Evolutionary conservation across 30 jellyfish, hydroid and myxozoan species (phyloP).

Genomic region (Morbakka virulenta): DNA sequence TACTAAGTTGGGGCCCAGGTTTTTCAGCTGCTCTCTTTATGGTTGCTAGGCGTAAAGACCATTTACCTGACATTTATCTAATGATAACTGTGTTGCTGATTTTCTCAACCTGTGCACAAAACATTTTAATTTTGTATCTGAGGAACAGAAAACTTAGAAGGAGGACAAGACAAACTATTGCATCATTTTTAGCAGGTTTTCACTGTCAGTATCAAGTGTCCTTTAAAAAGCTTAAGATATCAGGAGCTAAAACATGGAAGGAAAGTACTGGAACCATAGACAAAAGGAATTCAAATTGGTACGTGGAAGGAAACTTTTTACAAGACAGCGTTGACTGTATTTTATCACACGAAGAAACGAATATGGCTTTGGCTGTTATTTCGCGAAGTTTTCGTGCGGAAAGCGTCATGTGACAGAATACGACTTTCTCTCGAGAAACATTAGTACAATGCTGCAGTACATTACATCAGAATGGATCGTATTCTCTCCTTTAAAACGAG

Average conservation of each 20-base stretch:
- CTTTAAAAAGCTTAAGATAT: no score
- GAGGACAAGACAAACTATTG: not conserved
- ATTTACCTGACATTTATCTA: not conserved
- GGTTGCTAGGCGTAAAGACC: not conserved
- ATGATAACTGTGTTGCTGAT: not conserved
- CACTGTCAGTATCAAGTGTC: no score
- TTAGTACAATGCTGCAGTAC: no score
- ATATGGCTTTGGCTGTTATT: not conserved
- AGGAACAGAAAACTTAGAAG: not conserved
- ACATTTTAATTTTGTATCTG: not conserved
- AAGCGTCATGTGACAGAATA: not conserved
- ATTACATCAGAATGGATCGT: no score
- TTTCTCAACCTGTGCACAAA: not conserved
- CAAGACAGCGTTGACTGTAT: not conserved
- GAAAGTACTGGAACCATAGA: no score
- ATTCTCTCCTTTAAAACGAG: no score
- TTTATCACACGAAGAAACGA: not conserved
- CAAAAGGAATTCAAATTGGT: not conserved
- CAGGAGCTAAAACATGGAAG: no score
- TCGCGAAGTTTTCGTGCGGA: not conserved
- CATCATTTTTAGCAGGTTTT: not conserved
- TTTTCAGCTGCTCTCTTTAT: not conserved
- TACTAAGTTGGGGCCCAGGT: constrained; percentile 65
- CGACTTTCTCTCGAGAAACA: no score
- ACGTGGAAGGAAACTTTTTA: not conserved